Evolutionary conservation across 64 coral and sea anemone species (phyloP), one percentile per base, ranked within the genome.

Genomic region (Dendrophyllia cribrosa): DNA sequence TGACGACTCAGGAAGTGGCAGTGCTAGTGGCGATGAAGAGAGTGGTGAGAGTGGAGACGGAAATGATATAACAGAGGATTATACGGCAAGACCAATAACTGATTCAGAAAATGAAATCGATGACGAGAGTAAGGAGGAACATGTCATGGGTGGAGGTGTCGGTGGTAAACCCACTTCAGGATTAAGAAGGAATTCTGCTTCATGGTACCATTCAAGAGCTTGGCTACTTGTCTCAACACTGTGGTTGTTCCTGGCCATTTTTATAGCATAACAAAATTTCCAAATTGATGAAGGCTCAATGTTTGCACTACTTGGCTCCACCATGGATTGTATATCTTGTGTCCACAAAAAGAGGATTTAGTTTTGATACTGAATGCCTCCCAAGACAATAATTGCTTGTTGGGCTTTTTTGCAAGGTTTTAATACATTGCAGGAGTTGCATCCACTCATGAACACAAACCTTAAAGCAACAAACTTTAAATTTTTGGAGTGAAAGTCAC

Each of bases 361-460:
- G 80, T 84, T 84, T 84, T 84, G 78, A 84, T 84, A 84, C 80
- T 20, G 22, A 20, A 44, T 67, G 46, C 62, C 47, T 34, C 7
- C 3, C 7, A 46, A 67, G 14, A 49, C 11, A 51, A 50, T 68
- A 22, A 11, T 67, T 3, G 12, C 45, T 6, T 50, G 12, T 17
- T 45, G 34, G 34, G 34, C 44, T 12, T 4, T 2, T 2, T 72
- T 43, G 7, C 7, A 72, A 17, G 15, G 16, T 4, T 64, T 17
- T 5, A 43, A 6, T 55, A 58, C 23, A 67, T 3, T 48, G 61
- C 44, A 23, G 9, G 14, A 84, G 62, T 67, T 17, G 15, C 9
- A 43, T 66, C 59, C 7, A 63, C 17, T 48, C 12, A 50, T 6
- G 2, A 20, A 22, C 80, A 49, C 34, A 84, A 23, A 15, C 61